A percentile compares a stretch with the other conserved stretches of the same genome.
These are phyloP conservation scores for Atta texana DNA, from an alignment of 1,140 invertebrate genomes.

Conservation along the genomic window DNA sequence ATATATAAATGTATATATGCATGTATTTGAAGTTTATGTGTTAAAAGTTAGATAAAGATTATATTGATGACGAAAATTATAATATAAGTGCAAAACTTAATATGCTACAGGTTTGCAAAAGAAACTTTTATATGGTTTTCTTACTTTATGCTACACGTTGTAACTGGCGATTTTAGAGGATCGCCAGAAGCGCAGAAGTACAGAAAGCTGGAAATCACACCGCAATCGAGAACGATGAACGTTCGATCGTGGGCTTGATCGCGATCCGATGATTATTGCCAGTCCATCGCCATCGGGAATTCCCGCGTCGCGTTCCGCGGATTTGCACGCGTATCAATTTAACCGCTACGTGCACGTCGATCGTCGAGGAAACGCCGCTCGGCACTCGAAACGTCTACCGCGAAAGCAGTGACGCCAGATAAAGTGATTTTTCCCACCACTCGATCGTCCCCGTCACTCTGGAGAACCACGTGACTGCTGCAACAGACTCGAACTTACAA, in stretches of 20 bases:
- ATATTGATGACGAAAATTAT: background rate
- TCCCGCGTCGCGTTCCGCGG: conserved; percentile 8
- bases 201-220: background rate
- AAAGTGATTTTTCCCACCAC: conserved; percentile 5
- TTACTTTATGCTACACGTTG: background rate
- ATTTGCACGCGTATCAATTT: conserved; percentile 19
- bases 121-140: background rate
- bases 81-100: background rate
- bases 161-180: background rate
- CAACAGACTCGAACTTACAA: background rate
- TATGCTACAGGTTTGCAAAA: too few relatives aligned
- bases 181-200: too few relatives aligned
- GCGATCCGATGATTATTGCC: background rate
- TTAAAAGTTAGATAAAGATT: background rate
- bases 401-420: conserved; percentile 59
- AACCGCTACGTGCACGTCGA: background rate
- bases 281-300: background rate
- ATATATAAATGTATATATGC: background rate
- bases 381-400: conserved; percentile 60
- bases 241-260: background rate
- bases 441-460: background rate
- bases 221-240: background rate
- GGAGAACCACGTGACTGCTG: background rate
- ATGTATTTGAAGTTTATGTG: background rate
- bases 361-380: conserved; percentile 24